A percentile compares a stretch with the other conserved stretches of the same genome.
Evolutionary conservation across 2,888 invertebrate species (phyloP).

Genomic region (Heliconius erato): DNA sequence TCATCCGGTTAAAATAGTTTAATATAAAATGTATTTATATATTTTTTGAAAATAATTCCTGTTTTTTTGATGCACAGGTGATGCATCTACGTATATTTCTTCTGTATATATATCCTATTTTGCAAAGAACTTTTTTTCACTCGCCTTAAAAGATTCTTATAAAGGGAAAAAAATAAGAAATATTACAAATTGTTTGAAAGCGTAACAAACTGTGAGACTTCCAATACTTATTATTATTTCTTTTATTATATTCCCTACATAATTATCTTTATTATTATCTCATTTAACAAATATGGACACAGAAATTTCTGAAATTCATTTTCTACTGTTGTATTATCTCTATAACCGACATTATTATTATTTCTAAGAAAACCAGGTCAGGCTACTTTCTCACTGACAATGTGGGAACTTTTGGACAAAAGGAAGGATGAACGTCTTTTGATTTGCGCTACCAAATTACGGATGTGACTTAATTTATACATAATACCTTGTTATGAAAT

Average conservation of each 20-base stretch:
- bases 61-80: too few relatives aligned
- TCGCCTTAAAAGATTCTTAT: too few relatives aligned
- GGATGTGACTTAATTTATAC: conserved; percentile 6
- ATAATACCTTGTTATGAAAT: conserved; percentile 15
- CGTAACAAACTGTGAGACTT: too few relatives aligned
- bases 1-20: too few relatives aligned
- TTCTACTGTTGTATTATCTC: conserved; percentile 1
- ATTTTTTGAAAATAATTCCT: too few relatives aligned
- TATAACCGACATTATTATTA: conserved; percentile 37
- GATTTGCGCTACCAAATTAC: conserved; percentile 22
- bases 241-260: neutral
- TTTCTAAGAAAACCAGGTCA: conserved; percentile 43
- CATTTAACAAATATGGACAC: neutral
- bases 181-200: too few relatives aligned
- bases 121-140: too few relatives aligned
- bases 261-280: neutral
- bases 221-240: too few relatives aligned
- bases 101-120: too few relatives aligned
- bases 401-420: conserved; percentile 43
- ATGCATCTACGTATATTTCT: too few relatives aligned
- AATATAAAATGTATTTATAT: too few relatives aligned
- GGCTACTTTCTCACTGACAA: conserved; percentile 37
- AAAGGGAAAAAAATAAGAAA: too few relatives aligned
- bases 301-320: neutral
- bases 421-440: conserved; percentile 31